phyloP scores from a whole-genome alignment of 2,797 vertebrate genomes.

The Paramormyrops hopkinsi region DNA sequence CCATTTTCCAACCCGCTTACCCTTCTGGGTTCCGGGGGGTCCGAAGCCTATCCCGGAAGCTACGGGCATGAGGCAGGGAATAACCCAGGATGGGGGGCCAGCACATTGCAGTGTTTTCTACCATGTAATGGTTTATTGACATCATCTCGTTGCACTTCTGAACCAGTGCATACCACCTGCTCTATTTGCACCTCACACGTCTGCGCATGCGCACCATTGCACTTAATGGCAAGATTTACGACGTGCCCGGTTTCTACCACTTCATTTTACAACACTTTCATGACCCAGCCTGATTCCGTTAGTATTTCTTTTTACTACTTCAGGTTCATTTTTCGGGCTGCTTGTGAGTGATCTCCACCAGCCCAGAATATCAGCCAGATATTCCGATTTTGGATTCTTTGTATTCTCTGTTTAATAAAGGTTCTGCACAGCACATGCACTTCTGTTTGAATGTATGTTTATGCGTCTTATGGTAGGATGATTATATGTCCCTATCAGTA shows the following conservation, averaged over 20 bases:
- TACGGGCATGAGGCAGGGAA: no score
- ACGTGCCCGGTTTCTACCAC: not conserved
- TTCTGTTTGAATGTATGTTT: not conserved
- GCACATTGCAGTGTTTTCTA: no score
- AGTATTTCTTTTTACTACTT: not conserved
- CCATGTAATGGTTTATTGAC: no score
- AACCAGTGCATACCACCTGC: no score
- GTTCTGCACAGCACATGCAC: not conserved
- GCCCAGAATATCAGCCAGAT: not conserved
- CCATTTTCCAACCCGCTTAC: no score
- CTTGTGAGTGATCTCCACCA: not conserved
- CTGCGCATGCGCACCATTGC: no score
- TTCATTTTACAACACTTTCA: not conserved
- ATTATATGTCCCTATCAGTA: not conserved
- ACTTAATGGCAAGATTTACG: no score
- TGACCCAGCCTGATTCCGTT: not conserved
- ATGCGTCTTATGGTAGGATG: not conserved
- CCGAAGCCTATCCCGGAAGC: no score
- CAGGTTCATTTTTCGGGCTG: not conserved
- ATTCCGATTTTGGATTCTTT: not conserved
- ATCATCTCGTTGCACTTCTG: no score
- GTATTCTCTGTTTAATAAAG: not conserved
- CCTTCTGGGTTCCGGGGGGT: no score
- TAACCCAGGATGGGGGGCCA: no score
- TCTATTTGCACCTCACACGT: no score